phyloP scores from a whole-genome alignment of 2,888 invertebrate genomes.

The Caenorhabditis angaria region DNA sequence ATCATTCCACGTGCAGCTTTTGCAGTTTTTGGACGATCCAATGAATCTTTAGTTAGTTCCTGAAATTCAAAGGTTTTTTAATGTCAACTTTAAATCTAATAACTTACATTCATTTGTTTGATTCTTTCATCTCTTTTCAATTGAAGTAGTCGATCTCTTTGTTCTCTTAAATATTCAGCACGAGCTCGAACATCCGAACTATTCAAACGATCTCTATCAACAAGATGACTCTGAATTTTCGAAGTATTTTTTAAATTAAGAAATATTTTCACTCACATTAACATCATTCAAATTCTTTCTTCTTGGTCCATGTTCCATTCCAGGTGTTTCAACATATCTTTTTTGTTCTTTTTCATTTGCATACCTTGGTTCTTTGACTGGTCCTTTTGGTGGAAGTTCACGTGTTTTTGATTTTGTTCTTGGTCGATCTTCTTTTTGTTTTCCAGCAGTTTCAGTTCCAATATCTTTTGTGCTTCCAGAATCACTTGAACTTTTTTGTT shows the following conservation, averaged over 20 bases:
- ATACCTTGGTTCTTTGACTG: slow-evolving; percentile 2
- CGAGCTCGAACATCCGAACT: slow-evolving; percentile 78
- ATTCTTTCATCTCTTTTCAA: slow-evolving; percentile 88
- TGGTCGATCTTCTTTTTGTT: neutral
- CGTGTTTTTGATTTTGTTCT: neutral
- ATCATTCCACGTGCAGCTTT: slow-evolving; percentile 55
- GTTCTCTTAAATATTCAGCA: slow-evolving; percentile 86
- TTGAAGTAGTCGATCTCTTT: slow-evolving; percentile 88
- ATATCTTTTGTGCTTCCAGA: neutral
- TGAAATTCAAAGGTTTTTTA: slow-evolving; percentile 15
- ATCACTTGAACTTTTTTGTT: neutral
- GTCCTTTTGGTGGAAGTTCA: neutral
- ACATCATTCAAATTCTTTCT: slow-evolving; percentile 51
- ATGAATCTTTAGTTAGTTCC: slow-evolving; percentile 42
- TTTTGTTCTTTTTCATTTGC: neutral
- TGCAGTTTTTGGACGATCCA: slow-evolving; percentile 59
- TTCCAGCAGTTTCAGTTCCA: neutral
- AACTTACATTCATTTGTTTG: slow-evolving; percentile 74
- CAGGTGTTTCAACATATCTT: slow-evolving; percentile 12
- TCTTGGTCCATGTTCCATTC: slow-evolving; percentile 44
- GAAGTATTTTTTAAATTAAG: neutral
- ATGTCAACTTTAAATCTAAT: neutral
- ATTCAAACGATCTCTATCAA: slow-evolving; percentile 36
- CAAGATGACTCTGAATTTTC: slow-evolving; percentile 42
- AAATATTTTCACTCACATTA: slow-evolving; percentile 34